Conservation (phyloP, 1,140 invertebrate genomes). For the Zaprionus tsacasi region DNA sequence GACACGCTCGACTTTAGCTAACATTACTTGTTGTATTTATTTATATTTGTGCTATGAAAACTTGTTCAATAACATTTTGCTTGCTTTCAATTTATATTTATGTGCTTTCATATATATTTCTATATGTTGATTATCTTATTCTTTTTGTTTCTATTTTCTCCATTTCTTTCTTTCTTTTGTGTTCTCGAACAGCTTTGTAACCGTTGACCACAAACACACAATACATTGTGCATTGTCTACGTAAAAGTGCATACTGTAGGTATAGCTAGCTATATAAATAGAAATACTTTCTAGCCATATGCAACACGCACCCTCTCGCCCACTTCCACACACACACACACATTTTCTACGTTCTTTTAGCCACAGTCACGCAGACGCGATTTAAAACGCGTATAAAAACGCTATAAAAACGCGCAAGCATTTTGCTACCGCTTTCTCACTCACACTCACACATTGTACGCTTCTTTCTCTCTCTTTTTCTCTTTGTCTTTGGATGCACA, state of each 20-base stretch:
- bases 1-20: not conserved
- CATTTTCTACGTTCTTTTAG: slow-evolving; percentile 45
- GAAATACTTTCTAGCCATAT: slow-evolving; percentile 15
- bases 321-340: slow-evolving; percentile 14
- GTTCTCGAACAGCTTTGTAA: slow-evolving; percentile 52
- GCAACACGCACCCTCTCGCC: slow-evolving; percentile 2
- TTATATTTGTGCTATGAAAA: not conserved
- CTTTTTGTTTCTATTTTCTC: slow-evolving; percentile 29
- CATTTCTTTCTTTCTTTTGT: slow-evolving; percentile 36
- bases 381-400: slow-evolving; percentile 58
- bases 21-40: not conserved
- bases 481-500: slow-evolving; percentile 40
- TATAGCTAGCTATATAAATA: slow-evolving; percentile 31
- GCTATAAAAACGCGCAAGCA: slow-evolving; percentile 50
- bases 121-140: slow-evolving; percentile 44
- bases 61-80: not conserved
- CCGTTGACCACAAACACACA: slow-evolving; percentile 30
- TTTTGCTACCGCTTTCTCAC: slow-evolving; percentile 35
- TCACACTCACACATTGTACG: slow-evolving; percentile 26
- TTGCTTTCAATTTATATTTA: slow-evolving; percentile 6
- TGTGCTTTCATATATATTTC: slow-evolving; percentile 23
- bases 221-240: slow-evolving; percentile 8
- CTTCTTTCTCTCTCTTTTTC: slow-evolving; percentile 36
- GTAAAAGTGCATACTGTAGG: slow-evolving; percentile 44
- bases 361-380: slow-evolving; percentile 47